A percentile compares a stretch with the other conserved stretches of the same genome.
Evolutionary conservation across 2,888 invertebrate genomes (phyloP).

Genomic region (Drosophila peninsularis): DNA sequence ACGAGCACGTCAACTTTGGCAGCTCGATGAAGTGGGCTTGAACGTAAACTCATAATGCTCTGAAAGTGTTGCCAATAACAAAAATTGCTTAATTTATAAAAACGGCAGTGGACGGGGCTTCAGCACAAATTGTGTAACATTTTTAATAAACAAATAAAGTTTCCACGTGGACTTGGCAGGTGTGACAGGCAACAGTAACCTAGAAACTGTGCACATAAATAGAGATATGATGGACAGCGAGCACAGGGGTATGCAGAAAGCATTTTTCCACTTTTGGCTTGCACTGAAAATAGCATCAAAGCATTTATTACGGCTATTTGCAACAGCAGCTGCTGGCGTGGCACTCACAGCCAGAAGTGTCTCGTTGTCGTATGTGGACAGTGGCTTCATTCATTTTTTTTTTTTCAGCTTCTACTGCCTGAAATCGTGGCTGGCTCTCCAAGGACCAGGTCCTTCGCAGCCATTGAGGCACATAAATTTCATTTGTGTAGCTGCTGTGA

Average conservation of each 20-base stretch:
- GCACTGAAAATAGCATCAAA: slow-evolving; percentile 75
- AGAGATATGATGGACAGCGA: not conserved
- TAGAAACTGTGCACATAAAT: slow-evolving; percentile 25
- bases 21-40: slow-evolving; percentile 25
- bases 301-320: slow-evolving; percentile 74
- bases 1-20: slow-evolving; percentile 14
- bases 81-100: slow-evolving; percentile 14
- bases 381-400: not conserved
- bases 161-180: slow-evolving; percentile 20
- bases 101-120: slow-evolving; percentile 17
- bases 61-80: slow-evolving; percentile 4
- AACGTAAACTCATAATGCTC: slow-evolving; percentile 13
- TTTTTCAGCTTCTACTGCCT: not conserved
- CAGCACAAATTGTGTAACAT: slow-evolving; percentile 48
- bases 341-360: slow-evolving; percentile 30
- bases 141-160: slow-evolving; percentile 71
- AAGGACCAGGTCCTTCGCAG: slow-evolving; percentile 22
- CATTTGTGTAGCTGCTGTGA: slow-evolving; percentile 36
- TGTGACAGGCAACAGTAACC: slow-evolving; percentile 34
- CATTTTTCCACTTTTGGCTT: slow-evolving; percentile 74
- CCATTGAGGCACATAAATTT: slow-evolving; percentile 51
- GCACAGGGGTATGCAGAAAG: slow-evolving; percentile 16
- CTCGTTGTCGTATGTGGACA: slow-evolving; percentile 51
- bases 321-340: slow-evolving; percentile 33
- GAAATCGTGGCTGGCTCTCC: not conserved